A percentile compares a stretch with the other conserved stretches of the same genome.
These are phyloP conservation scores for Rhineura floridana DNA, from an alignment of 2,113 vertebrate genomes.

Conservation along the genomic window DNA sequence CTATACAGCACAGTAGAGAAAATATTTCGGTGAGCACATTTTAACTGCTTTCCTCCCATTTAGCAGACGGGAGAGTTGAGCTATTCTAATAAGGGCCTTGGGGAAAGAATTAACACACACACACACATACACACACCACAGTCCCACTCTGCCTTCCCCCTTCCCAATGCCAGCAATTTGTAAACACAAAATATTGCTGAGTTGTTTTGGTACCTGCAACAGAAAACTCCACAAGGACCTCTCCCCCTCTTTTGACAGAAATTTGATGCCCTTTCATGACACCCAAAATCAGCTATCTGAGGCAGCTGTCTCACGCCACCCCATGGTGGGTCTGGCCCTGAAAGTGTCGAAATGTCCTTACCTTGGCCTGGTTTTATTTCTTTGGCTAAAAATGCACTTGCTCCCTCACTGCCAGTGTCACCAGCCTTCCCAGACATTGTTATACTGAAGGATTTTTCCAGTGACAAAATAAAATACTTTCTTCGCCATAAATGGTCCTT, in stretches of 20 bases:
- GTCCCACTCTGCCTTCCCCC: no score
- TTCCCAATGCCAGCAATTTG: no score
- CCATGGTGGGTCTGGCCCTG: no score
- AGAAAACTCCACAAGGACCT: background rate
- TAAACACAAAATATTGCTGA: no score
- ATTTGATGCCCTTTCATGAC: background rate
- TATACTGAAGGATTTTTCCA: background rate
- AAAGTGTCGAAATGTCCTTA: no score
- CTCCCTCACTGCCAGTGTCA: background rate
- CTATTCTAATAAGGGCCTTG: no score
- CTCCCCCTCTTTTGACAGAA: background rate
- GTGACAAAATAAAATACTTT: background rate
- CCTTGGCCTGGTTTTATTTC: no score
- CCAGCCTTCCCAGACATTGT: background rate
- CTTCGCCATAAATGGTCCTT: background rate
- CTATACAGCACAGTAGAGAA: background rate
- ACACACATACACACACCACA: no score
- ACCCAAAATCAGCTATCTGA: background rate
- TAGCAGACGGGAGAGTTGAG: no score
- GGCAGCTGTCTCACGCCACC: no score
- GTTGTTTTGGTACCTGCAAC: no score
- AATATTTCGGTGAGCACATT: background rate
- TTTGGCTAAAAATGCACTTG: background rate
- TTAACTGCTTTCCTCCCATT: background rate
- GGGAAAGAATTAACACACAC: no score